Conservation (phyloP, 2,113 vertebrate species). For the Athene noctua region DNA sequence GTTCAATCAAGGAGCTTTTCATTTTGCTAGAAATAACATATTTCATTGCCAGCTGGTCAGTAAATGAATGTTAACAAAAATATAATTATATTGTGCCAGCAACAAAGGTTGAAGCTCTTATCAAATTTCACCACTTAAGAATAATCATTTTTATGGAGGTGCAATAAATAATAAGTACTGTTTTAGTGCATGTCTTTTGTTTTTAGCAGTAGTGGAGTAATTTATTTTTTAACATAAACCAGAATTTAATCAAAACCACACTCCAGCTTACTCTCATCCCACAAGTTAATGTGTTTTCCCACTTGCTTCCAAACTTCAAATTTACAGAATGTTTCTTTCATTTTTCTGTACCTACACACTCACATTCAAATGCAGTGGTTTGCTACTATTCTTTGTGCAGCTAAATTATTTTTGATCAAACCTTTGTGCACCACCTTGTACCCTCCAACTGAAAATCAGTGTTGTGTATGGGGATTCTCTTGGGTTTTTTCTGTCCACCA, state of each 20-base stretch:
- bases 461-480: background rate
- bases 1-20: background rate
- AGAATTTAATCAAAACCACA: background rate
- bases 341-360: background rate
- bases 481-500: background rate
- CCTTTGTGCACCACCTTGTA: background rate
- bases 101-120: background rate
- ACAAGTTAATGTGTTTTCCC: background rate
- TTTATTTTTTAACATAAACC: background rate
- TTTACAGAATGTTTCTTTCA: background rate
- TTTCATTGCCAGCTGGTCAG: background rate
- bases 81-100: background rate
- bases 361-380: fast-evolving
- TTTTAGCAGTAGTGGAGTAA: background rate
- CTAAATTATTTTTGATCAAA: background rate
- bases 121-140: background rate
- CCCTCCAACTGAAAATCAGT: background rate
- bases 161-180: background rate
- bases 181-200: background rate
- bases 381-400: background rate
- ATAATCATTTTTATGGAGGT: background rate
- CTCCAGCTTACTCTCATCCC: background rate
- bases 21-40: background rate
- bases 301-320: background rate
- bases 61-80: background rate